Evolutionary conservation across 2,888 invertebrate genomes (phyloP).

Genomic region (Heliconius aoede): DNA sequence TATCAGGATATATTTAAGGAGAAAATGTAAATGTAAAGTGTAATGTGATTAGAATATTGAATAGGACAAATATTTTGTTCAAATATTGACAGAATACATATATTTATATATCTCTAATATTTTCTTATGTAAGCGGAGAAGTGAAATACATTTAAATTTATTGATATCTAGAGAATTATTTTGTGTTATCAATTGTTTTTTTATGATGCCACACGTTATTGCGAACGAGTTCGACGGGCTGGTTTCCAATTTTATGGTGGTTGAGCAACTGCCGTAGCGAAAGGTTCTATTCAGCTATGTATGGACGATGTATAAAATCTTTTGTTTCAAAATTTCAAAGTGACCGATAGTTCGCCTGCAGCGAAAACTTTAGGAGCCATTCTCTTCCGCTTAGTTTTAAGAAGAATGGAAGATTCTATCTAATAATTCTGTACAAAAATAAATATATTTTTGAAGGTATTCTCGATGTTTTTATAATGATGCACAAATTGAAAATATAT

Average conservation of each 20-base stretch:
- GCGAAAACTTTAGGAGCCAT: constrained; percentile 33
- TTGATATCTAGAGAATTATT: constrained; percentile 44
- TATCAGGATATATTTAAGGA: not conserved
- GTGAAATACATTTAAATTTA: constrained; percentile 41
- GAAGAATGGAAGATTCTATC: constrained; percentile 26
- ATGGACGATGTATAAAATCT: constrained; percentile 44
- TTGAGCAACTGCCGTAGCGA: constrained; percentile 65
- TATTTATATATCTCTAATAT: not conserved
- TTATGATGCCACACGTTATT: constrained; percentile 64
- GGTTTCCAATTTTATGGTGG: constrained; percentile 82
- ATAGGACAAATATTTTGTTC: not conserved
- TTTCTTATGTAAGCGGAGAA: not conserved
- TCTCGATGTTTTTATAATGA: not conserved
- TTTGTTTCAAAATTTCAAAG: constrained; percentile 41
- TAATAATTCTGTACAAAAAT: constrained; percentile 10
- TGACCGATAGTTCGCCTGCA: constrained; percentile 33
- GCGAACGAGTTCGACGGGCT: constrained; percentile 62
- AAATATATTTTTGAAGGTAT: not conserved
- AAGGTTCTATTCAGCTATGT: constrained; percentile 49
- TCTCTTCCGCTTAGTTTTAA: constrained; percentile 33
- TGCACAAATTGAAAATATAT: not conserved
- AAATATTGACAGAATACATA: not conserved
- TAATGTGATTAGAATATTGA: not conserved
- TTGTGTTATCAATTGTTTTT: constrained; percentile 55
- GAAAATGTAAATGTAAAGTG: not conserved